Percentiles rank a stretch among this genome's conserved stretches.
These are phyloP conservation scores for Tragelaphus eurycerus DNA, from an alignment of 2,797 vertebrate species.

Conservation along the genomic window DNA sequence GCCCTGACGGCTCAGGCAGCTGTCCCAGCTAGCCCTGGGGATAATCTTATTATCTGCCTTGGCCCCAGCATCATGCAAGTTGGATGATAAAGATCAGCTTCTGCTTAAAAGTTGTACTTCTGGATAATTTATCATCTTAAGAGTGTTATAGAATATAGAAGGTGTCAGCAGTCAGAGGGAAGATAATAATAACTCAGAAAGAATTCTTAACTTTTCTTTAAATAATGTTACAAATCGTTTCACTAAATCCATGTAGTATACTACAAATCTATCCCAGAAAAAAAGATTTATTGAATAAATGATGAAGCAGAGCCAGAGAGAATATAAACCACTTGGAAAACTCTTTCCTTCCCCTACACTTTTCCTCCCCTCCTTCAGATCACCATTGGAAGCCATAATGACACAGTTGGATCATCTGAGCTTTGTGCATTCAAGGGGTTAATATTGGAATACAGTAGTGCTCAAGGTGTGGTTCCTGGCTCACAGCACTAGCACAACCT, in stretches of 20 bases:
- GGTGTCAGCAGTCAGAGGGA: background rate
- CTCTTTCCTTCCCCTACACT: background rate
- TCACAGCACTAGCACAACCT: background rate
- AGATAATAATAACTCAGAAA: background rate
- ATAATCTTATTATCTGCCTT: background rate
- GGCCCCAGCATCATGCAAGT: accelerated
- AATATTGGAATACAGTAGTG: background rate
- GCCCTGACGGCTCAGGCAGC: background rate
- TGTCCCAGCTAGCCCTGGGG: background rate
- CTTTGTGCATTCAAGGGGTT: background rate
- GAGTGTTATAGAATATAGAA: background rate
- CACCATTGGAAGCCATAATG: background rate
- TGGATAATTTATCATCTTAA: background rate
- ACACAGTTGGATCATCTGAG: background rate
- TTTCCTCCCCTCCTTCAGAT: background rate
- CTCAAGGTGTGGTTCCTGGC: background rate
- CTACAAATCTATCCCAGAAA: background rate
- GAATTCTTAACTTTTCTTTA: background rate
- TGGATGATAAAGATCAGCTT: background rate
- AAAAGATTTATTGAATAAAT: background rate
- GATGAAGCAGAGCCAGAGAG: background rate
- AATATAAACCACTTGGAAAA: background rate
- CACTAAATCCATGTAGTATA: background rate
- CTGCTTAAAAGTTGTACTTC: background rate
- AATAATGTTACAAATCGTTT: background rate